Conservation (phyloP, 2,888 invertebrate species). For the Saturnia pavonia region DNA sequence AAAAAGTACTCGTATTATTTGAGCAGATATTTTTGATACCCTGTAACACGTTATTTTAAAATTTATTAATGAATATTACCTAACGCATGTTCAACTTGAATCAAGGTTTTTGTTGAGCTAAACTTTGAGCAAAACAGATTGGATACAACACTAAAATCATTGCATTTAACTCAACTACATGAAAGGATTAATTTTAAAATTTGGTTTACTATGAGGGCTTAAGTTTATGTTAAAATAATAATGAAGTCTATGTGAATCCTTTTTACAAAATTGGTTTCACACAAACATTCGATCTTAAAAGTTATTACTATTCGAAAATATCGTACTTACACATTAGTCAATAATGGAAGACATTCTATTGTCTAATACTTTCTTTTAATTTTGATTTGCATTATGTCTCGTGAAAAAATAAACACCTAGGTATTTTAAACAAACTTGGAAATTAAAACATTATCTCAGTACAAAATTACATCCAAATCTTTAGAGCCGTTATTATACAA, state of each 20-base stretch:
- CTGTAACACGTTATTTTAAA: constrained; percentile 43
- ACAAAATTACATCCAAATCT: no score
- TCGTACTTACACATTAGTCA: background rate
- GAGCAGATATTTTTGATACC: constrained; percentile 59
- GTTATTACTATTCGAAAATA: background rate
- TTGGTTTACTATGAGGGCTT: background rate
- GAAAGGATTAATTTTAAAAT: background rate
- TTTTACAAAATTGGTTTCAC: background rate
- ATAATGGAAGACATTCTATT: constrained; percentile 14
- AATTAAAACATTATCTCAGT: no score
- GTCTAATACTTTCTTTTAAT: no score
- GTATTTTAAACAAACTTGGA: no score
- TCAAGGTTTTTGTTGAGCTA: background rate
- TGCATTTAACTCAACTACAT: background rate
- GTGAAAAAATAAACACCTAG: no score
- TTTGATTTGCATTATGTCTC: no score
- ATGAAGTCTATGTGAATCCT: background rate
- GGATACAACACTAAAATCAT: background rate
- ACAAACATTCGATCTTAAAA: background rate
- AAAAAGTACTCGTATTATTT: constrained; percentile 46
- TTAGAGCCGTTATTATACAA: no score
- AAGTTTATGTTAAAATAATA: background rate
- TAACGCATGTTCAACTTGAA: background rate
- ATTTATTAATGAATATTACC: background rate
- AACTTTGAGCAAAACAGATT: background rate